Percentiles rank a stretch among this genome's conserved stretches.
Evolutionary conservation across 2,797 vertebrate species (phyloP).

Genomic region (Neosilurus mollespiculum): DNA sequence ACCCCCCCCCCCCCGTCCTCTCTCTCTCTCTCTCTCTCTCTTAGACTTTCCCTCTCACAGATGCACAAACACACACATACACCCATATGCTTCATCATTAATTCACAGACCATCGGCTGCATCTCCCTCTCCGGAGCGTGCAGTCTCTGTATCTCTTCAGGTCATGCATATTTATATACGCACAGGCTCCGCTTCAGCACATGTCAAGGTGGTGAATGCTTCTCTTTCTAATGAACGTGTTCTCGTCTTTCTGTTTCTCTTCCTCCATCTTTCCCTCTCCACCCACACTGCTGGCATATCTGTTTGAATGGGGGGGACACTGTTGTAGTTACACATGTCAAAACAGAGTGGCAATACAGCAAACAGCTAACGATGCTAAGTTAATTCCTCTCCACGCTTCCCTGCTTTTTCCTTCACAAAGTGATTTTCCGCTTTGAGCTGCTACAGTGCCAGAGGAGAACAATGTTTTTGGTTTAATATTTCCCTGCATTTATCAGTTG

Average conservation of each 20-base stretch:
- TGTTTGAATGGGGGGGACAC: conserved; percentile 57
- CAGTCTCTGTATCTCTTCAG: conserved; percentile 69
- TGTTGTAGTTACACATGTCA: conserved; percentile 26
- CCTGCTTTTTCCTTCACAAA: background rate
- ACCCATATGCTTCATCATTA: conserved; percentile 65
- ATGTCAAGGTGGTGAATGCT: conserved; percentile 70
- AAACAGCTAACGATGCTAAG: conserved; percentile 19
- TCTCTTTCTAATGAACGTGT: conserved; percentile 68
- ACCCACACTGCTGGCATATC: conserved; percentile 30
- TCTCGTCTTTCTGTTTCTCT: conserved; percentile 60
- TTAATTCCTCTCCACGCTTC: background rate
- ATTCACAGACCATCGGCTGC: conserved; percentile 73
- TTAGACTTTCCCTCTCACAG: too few species aligned
- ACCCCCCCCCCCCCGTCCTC: too few species aligned
- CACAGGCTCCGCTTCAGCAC: conserved; percentile 68
- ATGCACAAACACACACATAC: background rate
- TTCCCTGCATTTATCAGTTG: conserved; percentile 17
- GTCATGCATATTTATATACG: conserved; percentile 78
- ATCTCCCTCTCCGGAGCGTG: conserved; percentile 67
- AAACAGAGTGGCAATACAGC: conserved; percentile 16
- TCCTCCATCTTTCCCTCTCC: conserved; percentile 9
- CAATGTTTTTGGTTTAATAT: conserved; percentile 7
- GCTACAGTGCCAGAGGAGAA: conserved; percentile 31
- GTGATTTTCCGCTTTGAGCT: conserved; percentile 60
- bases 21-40: too few species aligned